Conservation (phyloP, 2,888 invertebrate genomes). For the Thereva nobilitata region DNA sequence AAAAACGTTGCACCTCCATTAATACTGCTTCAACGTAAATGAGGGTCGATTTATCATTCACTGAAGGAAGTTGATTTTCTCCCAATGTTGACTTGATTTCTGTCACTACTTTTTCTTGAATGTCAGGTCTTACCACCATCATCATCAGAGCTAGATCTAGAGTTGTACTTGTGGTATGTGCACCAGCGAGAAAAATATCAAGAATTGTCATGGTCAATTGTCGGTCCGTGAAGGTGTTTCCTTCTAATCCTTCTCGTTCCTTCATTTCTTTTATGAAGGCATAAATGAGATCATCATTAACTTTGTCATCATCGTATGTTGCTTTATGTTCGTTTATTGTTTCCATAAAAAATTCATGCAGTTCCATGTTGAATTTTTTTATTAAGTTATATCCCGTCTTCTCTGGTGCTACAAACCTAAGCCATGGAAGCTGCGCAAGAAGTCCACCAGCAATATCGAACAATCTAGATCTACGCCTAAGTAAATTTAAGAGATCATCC, state of each 20-base stretch:
- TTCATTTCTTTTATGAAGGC: constrained; percentile 67
- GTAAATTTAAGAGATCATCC: constrained; percentile 58
- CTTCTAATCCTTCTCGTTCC: constrained; percentile 41
- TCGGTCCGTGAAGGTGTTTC: constrained; percentile 60
- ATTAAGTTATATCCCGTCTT: constrained; percentile 66
- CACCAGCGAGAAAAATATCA: constrained; percentile 71
- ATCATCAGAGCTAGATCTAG: constrained; percentile 66
- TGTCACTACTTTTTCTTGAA: constrained; percentile 63
- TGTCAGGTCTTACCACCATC: constrained; percentile 63
- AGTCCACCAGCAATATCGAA: constrained; percentile 66
- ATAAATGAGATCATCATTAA: constrained; percentile 65
- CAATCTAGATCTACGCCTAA: constrained; percentile 60
- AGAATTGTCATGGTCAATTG: constrained; percentile 68
- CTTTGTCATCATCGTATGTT: constrained; percentile 57
- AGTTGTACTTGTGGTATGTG: constrained; percentile 67
- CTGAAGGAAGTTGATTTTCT: constrained; percentile 45
- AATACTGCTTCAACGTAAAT: constrained; percentile 63
- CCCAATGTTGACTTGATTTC: constrained; percentile 60
- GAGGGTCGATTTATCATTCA: constrained; percentile 58
- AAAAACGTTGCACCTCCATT: constrained; percentile 63
- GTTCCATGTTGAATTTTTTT: constrained; percentile 61
- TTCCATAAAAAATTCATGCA: constrained; percentile 62
- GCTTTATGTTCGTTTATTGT: constrained; percentile 63
- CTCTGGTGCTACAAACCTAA: constrained; percentile 66
- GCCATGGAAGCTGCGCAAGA: constrained; percentile 66